These are phyloP conservation scores for Trididemnum nubilum DNA, from an alignment of 23 tunicate species.

Conservation along the genomic window DNA sequence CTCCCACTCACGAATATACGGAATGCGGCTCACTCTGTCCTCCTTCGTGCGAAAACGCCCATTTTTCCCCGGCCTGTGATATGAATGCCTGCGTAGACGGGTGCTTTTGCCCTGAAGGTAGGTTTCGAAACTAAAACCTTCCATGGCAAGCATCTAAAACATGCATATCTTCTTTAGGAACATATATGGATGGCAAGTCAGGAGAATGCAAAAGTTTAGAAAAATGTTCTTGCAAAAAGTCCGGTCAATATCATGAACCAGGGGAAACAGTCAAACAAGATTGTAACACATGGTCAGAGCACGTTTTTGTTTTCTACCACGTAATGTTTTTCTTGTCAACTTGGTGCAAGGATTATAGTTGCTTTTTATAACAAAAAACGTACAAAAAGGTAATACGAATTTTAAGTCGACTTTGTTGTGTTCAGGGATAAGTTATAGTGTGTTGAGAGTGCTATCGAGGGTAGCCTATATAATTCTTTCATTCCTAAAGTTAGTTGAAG, in stretches of 20 bases:
- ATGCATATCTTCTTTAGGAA: conserved; percentile 13
- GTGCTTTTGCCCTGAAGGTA: conserved; percentile 80
- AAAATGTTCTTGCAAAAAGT: conserved; percentile 50
- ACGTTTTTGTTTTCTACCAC: no score
- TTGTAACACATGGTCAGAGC: conserved; percentile 57
- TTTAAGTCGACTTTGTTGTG: no score
- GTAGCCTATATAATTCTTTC: no score
- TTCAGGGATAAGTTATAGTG: no score
- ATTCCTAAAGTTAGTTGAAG: no score
- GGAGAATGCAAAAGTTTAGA: not conserved
- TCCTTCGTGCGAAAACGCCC: conserved; percentile 55
- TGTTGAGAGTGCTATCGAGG: no score
- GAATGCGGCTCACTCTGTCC: conserved; percentile 68
- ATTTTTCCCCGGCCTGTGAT: conserved; percentile 25
- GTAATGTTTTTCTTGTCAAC: no score
- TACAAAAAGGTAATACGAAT: no score
- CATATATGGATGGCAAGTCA: not conserved
- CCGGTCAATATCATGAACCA: conserved; percentile 2
- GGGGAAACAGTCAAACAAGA: conserved; percentile 34
- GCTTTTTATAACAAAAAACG: no score
- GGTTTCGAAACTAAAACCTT: not conserved
- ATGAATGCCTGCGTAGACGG: conserved; percentile 70
- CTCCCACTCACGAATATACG: conserved; percentile 20
- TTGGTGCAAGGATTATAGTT: no score
- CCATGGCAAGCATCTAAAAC: no score